Conservation (phyloP, 2,113 vertebrate species). For the Fulica atra region DNA sequence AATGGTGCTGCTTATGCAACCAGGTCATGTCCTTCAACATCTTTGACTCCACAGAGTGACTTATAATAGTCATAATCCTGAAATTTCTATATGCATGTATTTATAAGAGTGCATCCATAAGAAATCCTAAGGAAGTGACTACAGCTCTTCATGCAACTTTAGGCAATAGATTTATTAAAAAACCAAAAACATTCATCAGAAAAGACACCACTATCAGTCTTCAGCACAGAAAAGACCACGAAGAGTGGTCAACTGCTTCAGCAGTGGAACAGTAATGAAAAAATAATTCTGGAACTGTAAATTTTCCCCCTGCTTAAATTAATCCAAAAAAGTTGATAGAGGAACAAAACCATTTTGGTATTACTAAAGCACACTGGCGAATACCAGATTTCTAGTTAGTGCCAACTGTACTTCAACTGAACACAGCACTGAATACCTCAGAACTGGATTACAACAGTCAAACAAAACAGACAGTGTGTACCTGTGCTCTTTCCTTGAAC, state of each 20-base stretch:
- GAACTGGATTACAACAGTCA: not conserved
- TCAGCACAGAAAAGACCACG: not conserved
- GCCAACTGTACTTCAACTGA: not conserved
- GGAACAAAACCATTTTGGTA: not conserved
- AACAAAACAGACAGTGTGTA: not conserved
- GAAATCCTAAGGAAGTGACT: not conserved
- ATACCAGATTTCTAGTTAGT: not conserved
- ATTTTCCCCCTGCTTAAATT: not conserved
- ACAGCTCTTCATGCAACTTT: not conserved
- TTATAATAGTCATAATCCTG: not conserved
- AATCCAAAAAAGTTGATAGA: not conserved
- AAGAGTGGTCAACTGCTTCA: not conserved
- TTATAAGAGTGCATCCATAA: not conserved
- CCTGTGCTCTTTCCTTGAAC: not conserved
- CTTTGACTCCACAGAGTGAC: not conserved
- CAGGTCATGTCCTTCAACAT: not conserved
- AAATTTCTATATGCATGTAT: not conserved
- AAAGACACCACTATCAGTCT: not conserved
- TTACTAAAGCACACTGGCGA: not conserved
- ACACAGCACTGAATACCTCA: not conserved
- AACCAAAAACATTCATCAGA: not conserved
- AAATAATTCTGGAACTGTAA: not conserved
- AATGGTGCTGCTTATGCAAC: not conserved
- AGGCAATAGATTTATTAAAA: not conserved
- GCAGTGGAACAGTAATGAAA: not conserved